phyloP scores from a whole-genome alignment of 2,797 vertebrate species.

The Oceanodroma leucorhoa region DNA sequence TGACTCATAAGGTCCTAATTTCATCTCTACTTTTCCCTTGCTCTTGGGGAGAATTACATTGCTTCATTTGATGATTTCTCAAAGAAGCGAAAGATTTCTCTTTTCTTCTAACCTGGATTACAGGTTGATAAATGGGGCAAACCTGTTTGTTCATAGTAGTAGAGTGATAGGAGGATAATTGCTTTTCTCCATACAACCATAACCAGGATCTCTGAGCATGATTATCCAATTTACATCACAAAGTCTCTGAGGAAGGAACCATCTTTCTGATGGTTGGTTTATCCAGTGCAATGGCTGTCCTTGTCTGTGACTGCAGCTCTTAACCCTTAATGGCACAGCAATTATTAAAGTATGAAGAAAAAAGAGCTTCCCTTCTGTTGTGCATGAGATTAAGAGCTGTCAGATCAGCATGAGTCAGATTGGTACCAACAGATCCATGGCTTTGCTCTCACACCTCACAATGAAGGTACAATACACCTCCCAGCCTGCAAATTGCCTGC shows the following conservation, averaged over 20 bases:
- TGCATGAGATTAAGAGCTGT: not conserved
- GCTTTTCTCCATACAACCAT: not conserved
- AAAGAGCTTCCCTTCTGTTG: not conserved
- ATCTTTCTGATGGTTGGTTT: not conserved
- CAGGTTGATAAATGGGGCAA: not conserved
- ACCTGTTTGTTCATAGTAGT: not conserved
- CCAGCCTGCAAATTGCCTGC: not conserved
- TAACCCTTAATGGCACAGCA: not conserved
- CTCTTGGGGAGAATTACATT: not conserved
- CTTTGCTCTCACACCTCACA: not conserved
- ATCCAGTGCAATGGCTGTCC: not conserved
- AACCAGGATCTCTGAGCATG: not conserved
- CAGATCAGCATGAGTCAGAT: not conserved
- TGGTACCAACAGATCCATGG: not conserved
- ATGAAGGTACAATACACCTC: not conserved
- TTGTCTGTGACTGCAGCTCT: not conserved
- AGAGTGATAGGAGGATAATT: not conserved
- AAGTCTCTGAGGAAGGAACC: not conserved
- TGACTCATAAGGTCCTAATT: slow-evolving; percentile 37
- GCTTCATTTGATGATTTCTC: not conserved
- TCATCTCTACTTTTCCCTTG: not conserved
- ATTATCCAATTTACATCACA: not conserved
- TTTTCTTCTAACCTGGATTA: not conserved
- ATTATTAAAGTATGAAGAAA: not conserved
- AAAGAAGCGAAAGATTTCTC: not conserved